Evolutionary conservation across 2,888 invertebrate species (phyloP).

Genomic region (Meloe dianella): DNA sequence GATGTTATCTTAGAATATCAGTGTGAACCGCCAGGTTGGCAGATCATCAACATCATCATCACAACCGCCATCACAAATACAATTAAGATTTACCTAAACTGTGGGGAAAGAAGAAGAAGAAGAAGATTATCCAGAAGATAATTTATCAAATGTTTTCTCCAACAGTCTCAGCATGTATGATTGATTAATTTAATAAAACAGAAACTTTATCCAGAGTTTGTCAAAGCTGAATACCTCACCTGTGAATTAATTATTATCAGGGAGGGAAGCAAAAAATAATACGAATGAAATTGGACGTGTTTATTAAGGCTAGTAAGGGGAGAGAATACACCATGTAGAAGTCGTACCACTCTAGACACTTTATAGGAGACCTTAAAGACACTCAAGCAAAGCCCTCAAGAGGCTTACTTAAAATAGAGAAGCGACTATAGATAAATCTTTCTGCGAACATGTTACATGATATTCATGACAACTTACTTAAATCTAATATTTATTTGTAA

Average conservation of each 20-base stretch:
- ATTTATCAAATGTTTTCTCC: neutral
- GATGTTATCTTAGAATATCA: constrained; percentile 38
- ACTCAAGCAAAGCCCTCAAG: neutral
- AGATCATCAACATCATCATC: neutral
- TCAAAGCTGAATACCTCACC: neutral
- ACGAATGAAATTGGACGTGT: neutral
- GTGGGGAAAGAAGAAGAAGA: neutral
- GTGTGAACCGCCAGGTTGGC: constrained; percentile 2
- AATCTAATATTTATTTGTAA: neutral
- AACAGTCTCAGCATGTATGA: neutral
- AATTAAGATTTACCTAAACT: neutral
- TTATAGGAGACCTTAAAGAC: neutral
- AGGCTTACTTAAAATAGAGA: neutral
- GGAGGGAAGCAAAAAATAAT: too few species aligned
- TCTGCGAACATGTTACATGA: too few species aligned
- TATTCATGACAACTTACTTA: too few species aligned
- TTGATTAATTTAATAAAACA: neutral
- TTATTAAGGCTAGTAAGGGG: neutral
- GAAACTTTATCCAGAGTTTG: neutral
- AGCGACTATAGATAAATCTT: neutral
- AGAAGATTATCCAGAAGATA: neutral
- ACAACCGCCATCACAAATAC: neutral
- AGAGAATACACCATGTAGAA: neutral
- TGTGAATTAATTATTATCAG: neutral
- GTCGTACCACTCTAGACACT: neutral